Conservation (phyloP, 2,113 vertebrate genomes). For the Felis chaus region DNA sequence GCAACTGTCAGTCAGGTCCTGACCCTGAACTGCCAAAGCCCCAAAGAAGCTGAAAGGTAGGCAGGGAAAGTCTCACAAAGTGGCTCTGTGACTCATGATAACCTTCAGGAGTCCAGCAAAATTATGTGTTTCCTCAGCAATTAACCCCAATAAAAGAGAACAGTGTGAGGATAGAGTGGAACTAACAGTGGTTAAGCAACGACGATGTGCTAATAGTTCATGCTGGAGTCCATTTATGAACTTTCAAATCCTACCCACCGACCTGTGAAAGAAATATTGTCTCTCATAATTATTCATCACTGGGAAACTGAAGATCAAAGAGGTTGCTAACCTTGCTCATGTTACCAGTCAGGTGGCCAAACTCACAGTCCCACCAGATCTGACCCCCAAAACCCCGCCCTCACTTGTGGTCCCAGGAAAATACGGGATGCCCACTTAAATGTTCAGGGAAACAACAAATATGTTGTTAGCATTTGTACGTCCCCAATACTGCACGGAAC, state of each 20-base stretch:
- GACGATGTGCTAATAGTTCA: background rate
- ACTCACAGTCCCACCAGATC: background rate
- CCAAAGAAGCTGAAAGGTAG: background rate
- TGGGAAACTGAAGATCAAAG: background rate
- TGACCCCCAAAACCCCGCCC: background rate
- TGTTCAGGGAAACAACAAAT: background rate
- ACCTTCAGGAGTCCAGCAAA: background rate
- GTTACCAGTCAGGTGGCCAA: background rate
- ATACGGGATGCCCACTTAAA: background rate
- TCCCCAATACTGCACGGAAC: background rate
- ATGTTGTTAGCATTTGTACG: background rate
- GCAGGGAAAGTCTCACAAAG: background rate
- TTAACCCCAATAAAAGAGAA: background rate
- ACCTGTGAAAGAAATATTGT: background rate
- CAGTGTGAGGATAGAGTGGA: background rate
- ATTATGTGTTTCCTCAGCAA: background rate
- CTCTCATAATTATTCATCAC: background rate
- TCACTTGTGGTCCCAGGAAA: background rate
- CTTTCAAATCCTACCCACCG: background rate
- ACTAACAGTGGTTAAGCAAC: background rate
- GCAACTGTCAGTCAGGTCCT: background rate
- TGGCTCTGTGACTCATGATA: background rate
- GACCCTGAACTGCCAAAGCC: background rate
- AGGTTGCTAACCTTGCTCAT: background rate
- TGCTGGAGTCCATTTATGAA: background rate